Evolutionary conservation across 2,113 vertebrate species (phyloP).

Genomic region (Syngnathus typhle): DNA sequence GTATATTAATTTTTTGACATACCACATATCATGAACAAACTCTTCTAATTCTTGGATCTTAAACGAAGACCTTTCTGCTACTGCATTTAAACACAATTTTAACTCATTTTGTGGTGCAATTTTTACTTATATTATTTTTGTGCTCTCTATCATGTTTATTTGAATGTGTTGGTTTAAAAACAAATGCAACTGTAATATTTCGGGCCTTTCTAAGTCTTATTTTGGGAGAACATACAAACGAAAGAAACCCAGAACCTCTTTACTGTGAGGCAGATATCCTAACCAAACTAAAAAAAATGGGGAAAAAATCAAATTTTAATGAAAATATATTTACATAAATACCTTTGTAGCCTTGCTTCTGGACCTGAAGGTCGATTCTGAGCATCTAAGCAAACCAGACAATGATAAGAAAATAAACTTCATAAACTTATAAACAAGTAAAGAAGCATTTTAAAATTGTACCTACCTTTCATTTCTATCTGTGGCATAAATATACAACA

Average conservation of each 20-base stretch:
- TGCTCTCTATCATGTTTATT: background rate
- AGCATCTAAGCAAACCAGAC: constrained; percentile 71
- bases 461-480: background rate
- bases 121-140: background rate
- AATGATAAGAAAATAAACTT: background rate
- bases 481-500: background rate
- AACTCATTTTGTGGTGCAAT: background rate
- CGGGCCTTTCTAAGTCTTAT: too few species aligned
- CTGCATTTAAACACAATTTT: background rate
- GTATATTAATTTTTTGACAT: background rate
- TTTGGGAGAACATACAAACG: too few species aligned
- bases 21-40: too few species aligned
- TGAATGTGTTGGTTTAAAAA: background rate
- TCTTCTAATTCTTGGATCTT: too few species aligned
- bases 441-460: background rate
- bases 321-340: constrained; percentile 24
- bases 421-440: too few species aligned
- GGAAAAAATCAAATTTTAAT: too few species aligned
- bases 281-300: background rate
- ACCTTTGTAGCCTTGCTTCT: constrained; percentile 77
- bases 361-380: constrained; percentile 76
- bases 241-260: background rate
- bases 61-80: background rate
- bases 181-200: background rate
- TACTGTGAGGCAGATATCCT: background rate